Evolutionary conservation across 1,140 invertebrate genomes (phyloP).

Genomic region (Chironomus tepperi): DNA sequence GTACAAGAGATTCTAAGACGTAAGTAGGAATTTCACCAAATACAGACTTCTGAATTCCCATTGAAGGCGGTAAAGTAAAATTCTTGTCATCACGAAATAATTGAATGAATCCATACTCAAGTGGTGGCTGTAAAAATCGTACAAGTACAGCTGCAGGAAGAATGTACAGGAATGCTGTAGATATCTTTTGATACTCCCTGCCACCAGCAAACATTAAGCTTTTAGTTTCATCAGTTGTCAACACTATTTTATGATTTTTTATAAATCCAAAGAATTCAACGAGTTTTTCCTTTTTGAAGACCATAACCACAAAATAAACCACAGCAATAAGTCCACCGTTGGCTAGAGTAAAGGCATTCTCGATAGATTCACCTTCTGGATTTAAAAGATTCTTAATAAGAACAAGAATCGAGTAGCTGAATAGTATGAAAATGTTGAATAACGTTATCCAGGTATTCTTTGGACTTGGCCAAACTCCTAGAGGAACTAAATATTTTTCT

Average conservation of each 20-base stretch:
- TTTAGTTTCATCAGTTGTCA: neutral
- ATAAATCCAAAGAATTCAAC: neutral
- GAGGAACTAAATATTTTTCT: neutral
- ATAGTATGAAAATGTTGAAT: neutral
- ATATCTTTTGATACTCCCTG: neutral
- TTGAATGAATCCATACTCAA: neutral
- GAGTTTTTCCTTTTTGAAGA: neutral
- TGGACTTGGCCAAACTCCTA: neutral
- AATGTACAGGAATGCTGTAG: neutral
- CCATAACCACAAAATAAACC: neutral
- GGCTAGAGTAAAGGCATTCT: neutral
- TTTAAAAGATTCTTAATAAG: neutral
- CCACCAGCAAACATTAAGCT: neutral
- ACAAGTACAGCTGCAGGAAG: neutral
- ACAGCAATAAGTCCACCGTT: slow-evolving; percentile 11
- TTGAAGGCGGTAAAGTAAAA: neutral
- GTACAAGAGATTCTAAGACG: neutral
- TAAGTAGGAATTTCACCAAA: neutral
- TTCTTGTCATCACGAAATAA: neutral
- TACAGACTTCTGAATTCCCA: neutral
- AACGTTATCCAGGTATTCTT: neutral
- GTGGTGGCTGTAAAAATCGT: neutral
- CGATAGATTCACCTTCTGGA: neutral
- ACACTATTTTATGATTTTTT: neutral
- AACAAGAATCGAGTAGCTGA: neutral